These are phyloP conservation scores for Poecilus cupreus DNA, from an alignment of 2,888 invertebrate genomes.

Conservation along the genomic window DNA sequence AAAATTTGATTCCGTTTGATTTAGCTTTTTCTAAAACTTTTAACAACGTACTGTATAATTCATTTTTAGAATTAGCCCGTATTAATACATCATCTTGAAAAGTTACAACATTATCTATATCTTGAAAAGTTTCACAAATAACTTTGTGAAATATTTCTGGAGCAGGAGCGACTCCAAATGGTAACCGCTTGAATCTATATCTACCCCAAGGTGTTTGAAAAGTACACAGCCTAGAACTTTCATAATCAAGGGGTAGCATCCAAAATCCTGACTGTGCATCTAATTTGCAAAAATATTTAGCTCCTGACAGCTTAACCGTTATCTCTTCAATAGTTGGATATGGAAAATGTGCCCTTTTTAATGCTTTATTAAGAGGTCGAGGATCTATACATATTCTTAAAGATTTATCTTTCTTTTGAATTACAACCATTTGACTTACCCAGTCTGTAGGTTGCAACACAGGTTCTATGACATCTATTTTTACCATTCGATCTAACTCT, in stretches of 20 bases:
- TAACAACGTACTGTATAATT: background rate
- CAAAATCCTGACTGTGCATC: background rate
- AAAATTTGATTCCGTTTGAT: background rate
- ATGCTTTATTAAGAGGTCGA: background rate
- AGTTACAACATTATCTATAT: background rate
- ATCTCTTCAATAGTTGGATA: background rate
- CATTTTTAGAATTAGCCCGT: background rate
- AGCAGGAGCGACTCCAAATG: slow-evolving; percentile 24
- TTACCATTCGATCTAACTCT: slow-evolving; percentile 52
- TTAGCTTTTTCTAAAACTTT: background rate
- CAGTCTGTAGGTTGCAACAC: background rate
- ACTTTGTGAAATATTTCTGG: slow-evolving; percentile 26
- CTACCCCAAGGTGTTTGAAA: slow-evolving; percentile 19
- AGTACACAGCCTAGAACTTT: background rate
- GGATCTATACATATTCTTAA: background rate
- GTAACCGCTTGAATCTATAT: background rate
- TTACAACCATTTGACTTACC: background rate
- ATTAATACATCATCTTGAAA: slow-evolving; percentile 14
- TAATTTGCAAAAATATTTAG: background rate
- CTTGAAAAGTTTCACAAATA: background rate
- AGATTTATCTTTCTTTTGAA: background rate
- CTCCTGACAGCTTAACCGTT: background rate
- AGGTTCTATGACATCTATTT: slow-evolving; percentile 40
- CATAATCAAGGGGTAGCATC: background rate
- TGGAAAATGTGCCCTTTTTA: background rate